Evolutionary conservation across 1,140 invertebrate species (phyloP).

Genomic region (Piezodorus guildinii): DNA sequence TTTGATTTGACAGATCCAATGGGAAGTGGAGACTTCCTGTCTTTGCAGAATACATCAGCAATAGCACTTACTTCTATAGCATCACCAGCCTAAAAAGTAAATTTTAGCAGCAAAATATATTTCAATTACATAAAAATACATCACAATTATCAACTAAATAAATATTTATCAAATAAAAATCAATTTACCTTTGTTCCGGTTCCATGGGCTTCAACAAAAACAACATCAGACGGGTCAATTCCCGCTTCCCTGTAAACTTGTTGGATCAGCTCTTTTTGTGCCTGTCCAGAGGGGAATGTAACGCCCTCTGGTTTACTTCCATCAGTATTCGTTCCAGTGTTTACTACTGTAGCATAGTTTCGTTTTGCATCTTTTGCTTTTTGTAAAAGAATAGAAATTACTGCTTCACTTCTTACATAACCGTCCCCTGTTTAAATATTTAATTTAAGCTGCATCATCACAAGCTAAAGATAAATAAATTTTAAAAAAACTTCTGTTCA

Average conservation of each 20-base stretch:
- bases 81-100: slow-evolving; percentile 56
- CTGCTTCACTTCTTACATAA: slow-evolving; percentile 85
- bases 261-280: slow-evolving; percentile 75
- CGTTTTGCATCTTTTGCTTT: slow-evolving; percentile 58
- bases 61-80: slow-evolving; percentile 93
- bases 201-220: slow-evolving; percentile 90
- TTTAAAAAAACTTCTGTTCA: slow-evolving; percentile 11
- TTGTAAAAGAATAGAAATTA: slow-evolving; percentile 70
- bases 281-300: slow-evolving; percentile 75
- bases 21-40: slow-evolving; percentile 62
- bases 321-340: slow-evolving; percentile 80
- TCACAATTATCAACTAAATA: too few species aligned
- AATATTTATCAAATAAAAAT: too few species aligned
- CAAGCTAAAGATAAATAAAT: too few species aligned
- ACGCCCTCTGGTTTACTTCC: slow-evolving; percentile 81
- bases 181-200: slow-evolving; percentile 73
- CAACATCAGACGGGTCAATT: slow-evolving; percentile 67
- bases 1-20: slow-evolving; percentile 96
- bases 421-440: slow-evolving; percentile 49
- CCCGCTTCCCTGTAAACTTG: slow-evolving; percentile 73
- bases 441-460: too few species aligned
- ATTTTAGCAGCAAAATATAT: too few species aligned
- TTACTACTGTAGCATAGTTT: slow-evolving; percentile 75
- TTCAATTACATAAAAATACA: too few species aligned
- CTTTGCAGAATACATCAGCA: slow-evolving; percentile 80